These are phyloP conservation scores for Heliconius melpomene DNA, from an alignment of 1,140 invertebrate genomes.

Conservation along the genomic window DNA sequence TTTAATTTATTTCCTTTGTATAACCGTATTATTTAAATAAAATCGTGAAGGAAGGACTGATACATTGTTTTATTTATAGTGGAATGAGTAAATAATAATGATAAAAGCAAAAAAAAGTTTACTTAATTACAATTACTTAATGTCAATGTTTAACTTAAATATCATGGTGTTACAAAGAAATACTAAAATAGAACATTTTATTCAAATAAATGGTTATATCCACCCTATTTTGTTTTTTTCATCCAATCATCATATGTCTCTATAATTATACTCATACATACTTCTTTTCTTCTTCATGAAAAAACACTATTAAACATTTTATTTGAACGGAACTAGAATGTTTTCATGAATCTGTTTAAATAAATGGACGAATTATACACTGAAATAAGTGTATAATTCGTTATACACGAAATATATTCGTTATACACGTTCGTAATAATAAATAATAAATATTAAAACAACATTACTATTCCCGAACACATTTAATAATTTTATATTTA, in stretches of 20 bases:
- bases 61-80: conserved; percentile 74
- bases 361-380: no score
- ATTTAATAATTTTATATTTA: no score
- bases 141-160: conserved; percentile 72
- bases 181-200: conserved; percentile 76
- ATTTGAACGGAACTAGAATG: no score
- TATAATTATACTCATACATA: background rate
- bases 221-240: conserved; percentile 62
- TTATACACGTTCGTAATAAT: no score
- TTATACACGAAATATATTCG: no score
- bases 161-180: conserved; percentile 79
- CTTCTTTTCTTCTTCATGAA: background rate
- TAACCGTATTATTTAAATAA: conserved; percentile 79
- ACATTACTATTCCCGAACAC: no score
- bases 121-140: conserved; percentile 69
- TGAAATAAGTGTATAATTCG: no score
- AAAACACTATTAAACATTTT: no score
- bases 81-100: conserved; percentile 41
- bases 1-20: conserved; percentile 81
- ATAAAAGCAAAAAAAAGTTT: conserved; percentile 57
- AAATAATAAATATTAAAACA: no score
- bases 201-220: conserved; percentile 79
- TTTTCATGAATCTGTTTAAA: no score
- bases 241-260: background rate
- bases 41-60: conserved; percentile 75